Percentiles rank a stretch among this genome's conserved stretches.
These are phyloP conservation scores for Vulpes vulpes DNA, from an alignment of 2,113 vertebrate species.

Conservation along the genomic window DNA sequence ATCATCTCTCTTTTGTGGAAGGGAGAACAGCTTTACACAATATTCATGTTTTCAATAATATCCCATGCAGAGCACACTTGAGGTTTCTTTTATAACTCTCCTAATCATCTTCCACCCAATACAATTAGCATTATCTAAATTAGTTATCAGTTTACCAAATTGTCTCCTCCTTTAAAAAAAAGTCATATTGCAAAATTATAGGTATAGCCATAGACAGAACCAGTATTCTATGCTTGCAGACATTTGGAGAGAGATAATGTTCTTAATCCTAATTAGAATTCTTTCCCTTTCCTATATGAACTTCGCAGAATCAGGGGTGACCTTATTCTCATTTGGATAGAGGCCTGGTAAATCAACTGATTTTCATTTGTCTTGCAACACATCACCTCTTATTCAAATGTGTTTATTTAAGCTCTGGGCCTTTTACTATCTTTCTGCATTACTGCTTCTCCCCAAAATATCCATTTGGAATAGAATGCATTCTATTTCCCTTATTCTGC, in stretches of 20 bases:
- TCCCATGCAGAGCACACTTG: slow-evolving; percentile 75
- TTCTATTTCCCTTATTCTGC: slow-evolving; percentile 39
- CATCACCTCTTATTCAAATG: slow-evolving; percentile 61
- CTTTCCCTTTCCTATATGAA: slow-evolving; percentile 81
- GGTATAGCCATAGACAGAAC: slow-evolving; percentile 88
- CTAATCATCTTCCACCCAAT: slow-evolving; percentile 88
- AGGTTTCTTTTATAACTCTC: slow-evolving; percentile 87
- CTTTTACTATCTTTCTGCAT: slow-evolving; percentile 62
- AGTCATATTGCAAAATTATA: slow-evolving; percentile 89
- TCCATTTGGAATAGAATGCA: slow-evolving; percentile 54
- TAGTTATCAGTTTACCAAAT: slow-evolving; percentile 90
- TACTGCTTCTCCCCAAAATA: slow-evolving; percentile 62
- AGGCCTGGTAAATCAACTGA: slow-evolving; percentile 79
- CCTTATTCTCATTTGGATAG: slow-evolving; percentile 89
- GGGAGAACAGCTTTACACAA: slow-evolving; percentile 70
- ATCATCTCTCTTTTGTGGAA: slow-evolving; percentile 61
- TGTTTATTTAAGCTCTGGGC: slow-evolving; percentile 72
- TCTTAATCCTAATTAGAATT: slow-evolving; percentile 92
- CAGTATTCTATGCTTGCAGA: slow-evolving; percentile 87
- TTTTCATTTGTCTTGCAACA: slow-evolving; percentile 85
- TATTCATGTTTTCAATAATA: slow-evolving; percentile 79
- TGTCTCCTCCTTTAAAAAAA: slow-evolving; percentile 85
- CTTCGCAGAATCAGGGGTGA: slow-evolving; percentile 86
- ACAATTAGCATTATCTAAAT: slow-evolving; percentile 92
- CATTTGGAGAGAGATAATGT: slow-evolving; percentile 89